Base-by-base conservation (phyloP, 2,888 invertebrate species). In the Drosophila mayaguana region DNA sequence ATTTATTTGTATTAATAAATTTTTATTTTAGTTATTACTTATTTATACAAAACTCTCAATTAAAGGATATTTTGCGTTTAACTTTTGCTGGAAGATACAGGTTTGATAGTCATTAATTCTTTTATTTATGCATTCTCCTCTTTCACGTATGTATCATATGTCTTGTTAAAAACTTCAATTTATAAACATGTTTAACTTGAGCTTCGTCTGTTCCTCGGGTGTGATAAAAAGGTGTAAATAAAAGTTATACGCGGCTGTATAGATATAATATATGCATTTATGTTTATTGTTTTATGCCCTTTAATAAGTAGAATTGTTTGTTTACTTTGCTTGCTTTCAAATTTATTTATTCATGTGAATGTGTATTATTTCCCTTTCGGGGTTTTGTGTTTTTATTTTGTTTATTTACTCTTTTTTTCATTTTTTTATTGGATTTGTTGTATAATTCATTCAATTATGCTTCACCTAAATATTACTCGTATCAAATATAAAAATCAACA, bases 401-500 rank as follows among this genome's bases (percentile, higher is more conserved):
- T 7, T 14, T 38, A 16, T n/a, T 8, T 28, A 28, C 8, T 28
- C n/a, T 40, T 32, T 22, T 53, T 63, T 45, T 2, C 14, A 32
- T 38, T 32, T 67, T 72, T 60, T 51, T 54, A 48, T 83, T 63
- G 46, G 57, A 53, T 82, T 87, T 71, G 59, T 88, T 90, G 89
- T 90, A 89, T 90, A 88, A 89, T 89, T 88, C 88, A 88, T 88
- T 87, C 83, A 87, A 87, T 90, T 81, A 90, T 80, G 75, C 85
- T 82, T 90, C 89, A 78, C 89, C 90, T 88, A 90, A 90, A 90
- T 88, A 87, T 91, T 90, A 91, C 90, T 92, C 92, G 93, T 92
- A 92, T 93, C 92, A 92, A 92, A 92, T 92, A 92, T 93, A 93
- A 92, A 93, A 92, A 93, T 92, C 92, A 92, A 93, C 92, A 93